phyloP scores from a whole-genome alignment of 2,888 invertebrate species.

The Rhopalosiphum nymphaeae region DNA sequence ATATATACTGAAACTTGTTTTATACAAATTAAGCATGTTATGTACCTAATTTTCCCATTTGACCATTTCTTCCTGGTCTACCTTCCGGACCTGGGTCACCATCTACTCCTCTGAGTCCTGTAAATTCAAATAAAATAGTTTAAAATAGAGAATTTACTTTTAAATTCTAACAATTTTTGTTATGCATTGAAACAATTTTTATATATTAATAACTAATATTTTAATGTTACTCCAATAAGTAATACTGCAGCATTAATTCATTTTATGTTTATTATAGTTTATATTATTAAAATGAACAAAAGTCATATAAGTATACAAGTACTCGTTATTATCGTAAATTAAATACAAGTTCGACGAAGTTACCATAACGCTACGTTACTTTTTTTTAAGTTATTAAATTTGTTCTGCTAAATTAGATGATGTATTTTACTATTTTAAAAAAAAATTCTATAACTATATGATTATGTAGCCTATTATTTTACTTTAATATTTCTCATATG shows the following conservation, averaged over 20 bases:
- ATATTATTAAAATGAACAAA: neutral
- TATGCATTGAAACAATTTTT: no score
- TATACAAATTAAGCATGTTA: neutral
- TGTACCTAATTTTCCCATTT: slow-evolving; percentile 61
- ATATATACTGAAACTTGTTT: neutral
- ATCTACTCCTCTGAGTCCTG: slow-evolving; percentile 69
- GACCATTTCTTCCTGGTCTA: slow-evolving; percentile 59
- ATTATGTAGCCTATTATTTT: neutral
- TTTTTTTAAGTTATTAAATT: neutral
- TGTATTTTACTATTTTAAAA: neutral
- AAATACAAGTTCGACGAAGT: neutral
- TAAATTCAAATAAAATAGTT: slow-evolving; percentile 50
- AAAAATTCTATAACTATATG: neutral
- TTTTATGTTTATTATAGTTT: neutral
- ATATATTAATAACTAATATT: neutral
- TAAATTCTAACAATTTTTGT: neutral
- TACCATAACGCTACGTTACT: neutral
- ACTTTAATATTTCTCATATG: neutral
- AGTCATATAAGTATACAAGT: neutral
- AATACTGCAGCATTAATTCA: neutral
- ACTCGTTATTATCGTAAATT: neutral
- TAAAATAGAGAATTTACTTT: neutral
- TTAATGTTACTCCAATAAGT: neutral
- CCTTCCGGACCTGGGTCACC: slow-evolving; percentile 66
- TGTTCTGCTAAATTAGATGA: neutral